These are phyloP conservation scores for Stigmatopora argus DNA, from an alignment of 2,113 vertebrate species.

Conservation along the genomic window DNA sequence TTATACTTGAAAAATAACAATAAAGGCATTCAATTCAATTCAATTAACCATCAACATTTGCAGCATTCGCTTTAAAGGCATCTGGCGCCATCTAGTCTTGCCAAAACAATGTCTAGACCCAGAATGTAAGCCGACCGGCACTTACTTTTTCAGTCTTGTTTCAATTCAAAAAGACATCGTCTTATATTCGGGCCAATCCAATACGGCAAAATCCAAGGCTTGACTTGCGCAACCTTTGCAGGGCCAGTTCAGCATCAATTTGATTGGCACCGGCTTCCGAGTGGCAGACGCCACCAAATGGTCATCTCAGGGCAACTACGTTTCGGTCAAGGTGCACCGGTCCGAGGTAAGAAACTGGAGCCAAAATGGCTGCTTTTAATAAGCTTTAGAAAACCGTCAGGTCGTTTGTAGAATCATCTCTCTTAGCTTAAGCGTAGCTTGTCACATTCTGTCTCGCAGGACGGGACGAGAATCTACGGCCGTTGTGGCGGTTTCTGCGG, in stretches of 20 bases:
- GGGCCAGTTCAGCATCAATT: slow-evolving; percentile 94
- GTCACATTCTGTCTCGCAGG: slow-evolving; percentile 64
- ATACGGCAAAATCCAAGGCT: neutral
- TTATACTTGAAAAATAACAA: too few relatives aligned
- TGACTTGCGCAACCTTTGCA: slow-evolving; percentile 39
- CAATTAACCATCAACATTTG: too few relatives aligned
- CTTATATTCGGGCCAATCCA: too few relatives aligned
- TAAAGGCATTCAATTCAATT: too few relatives aligned
- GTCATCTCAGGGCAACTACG: slow-evolving; percentile 88
- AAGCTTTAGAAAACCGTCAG: neutral
- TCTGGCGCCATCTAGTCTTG: too few relatives aligned
- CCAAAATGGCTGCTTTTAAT: neutral
- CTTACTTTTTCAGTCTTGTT: too few relatives aligned
- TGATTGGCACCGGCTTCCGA: slow-evolving; percentile 85
- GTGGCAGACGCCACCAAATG: slow-evolving; percentile 80
- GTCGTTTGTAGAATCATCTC: neutral
- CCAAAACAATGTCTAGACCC: too few relatives aligned
- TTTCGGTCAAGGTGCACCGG: slow-evolving; percentile 81
- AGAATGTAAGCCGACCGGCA: too few relatives aligned
- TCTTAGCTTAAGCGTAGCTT: too few relatives aligned
- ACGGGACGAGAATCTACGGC: slow-evolving; percentile 88
- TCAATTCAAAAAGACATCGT: too few relatives aligned
- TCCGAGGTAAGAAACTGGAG: slow-evolving; percentile 76
- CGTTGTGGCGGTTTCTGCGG: slow-evolving; percentile 95
- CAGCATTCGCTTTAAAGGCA: too few relatives aligned